phyloP scores from a whole-genome alignment of 2,113 vertebrate species.

The Trachemys scripta region DNA sequence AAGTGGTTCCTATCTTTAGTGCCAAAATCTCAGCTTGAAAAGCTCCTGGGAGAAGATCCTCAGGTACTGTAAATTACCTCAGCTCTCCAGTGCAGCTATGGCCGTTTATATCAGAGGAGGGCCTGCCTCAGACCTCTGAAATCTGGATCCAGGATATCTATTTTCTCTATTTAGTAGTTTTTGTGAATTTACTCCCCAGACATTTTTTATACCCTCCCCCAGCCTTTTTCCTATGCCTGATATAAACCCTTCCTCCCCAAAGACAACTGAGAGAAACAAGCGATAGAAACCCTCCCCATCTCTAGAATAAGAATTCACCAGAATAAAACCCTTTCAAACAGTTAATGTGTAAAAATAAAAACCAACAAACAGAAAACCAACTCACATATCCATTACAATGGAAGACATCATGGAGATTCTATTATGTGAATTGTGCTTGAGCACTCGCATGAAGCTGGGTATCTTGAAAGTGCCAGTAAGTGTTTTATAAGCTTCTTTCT shows the following conservation, averaged over 20 bases:
- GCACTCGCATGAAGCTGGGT: slow-evolving; percentile 25
- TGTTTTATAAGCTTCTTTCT: slow-evolving; percentile 63
- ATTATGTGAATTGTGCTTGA: not conserved
- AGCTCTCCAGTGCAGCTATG: not conserved
- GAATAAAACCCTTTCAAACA: not conserved
- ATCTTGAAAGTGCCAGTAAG: slow-evolving; percentile 56
- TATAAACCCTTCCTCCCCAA: not conserved
- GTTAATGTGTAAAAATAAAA: not conserved
- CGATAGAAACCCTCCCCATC: not conserved
- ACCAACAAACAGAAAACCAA: not conserved
- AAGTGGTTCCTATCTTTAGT: not conserved
- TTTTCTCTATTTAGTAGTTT: not conserved
- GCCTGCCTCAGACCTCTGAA: not conserved
- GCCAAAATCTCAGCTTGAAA: not conserved
- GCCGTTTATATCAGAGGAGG: not conserved
- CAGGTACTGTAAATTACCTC: not conserved
- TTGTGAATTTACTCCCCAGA: not conserved
- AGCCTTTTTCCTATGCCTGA: not conserved
- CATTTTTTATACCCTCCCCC: not conserved
- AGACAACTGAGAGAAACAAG: not conserved
- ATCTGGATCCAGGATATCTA: not conserved
- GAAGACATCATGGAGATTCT: not conserved
- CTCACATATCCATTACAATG: not conserved
- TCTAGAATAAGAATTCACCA: not conserved
- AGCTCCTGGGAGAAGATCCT: not conserved